Base-by-base conservation (phyloP, 2,113 vertebrate species). In the Chaetorhynchus papuensis region DNA sequence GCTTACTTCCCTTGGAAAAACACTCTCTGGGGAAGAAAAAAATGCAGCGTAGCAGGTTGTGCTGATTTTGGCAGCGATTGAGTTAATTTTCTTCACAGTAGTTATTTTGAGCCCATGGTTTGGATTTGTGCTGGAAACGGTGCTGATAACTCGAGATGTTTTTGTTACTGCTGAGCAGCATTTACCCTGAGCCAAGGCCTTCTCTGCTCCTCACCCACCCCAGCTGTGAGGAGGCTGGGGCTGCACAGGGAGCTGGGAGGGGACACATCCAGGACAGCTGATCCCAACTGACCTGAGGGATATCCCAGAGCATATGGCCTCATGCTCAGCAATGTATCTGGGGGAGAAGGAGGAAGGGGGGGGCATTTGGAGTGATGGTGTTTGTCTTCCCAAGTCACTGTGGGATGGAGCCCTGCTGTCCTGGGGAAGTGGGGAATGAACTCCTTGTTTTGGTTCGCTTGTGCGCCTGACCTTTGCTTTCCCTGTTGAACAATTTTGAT, bases 281-380 rank as follows among this genome's bases (percentile, higher is more conserved):
- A 47, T 3, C 72, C 63, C 45, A 15, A 1, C 6, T 15, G 63
- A 44, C 17, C 61, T 9, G 1, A 37, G 28, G 47, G 33, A 45
- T 10, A 15, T 20, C n/a, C 64, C n/a, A 24, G n/a, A 9, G 3
- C 64, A 11, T 3, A 6, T 2, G 33, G 28, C n/a, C 22, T 30
- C 27, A 27, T 27, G 3, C 53, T 52, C 63, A 44, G 53, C 83
- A 44, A 41, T 13, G 9, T 1, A 18, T 1, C 26, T 22, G 33
- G 17, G 3, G 8, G 12, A 57, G 57, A 7, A 33, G 7, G 28
- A 59, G 27, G 52, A 39, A 10, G 3, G 17, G 5, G 5, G 21
- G 16, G 21, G 3, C 3, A 2, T 31, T 39, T 0, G 2, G 11
- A n/a, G 37, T 0, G 30, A n/a, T 10, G 47, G 16, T 3, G 5